Conservation (phyloP, 2,113 vertebrate genomes). For the Bufo bufo region DNA sequence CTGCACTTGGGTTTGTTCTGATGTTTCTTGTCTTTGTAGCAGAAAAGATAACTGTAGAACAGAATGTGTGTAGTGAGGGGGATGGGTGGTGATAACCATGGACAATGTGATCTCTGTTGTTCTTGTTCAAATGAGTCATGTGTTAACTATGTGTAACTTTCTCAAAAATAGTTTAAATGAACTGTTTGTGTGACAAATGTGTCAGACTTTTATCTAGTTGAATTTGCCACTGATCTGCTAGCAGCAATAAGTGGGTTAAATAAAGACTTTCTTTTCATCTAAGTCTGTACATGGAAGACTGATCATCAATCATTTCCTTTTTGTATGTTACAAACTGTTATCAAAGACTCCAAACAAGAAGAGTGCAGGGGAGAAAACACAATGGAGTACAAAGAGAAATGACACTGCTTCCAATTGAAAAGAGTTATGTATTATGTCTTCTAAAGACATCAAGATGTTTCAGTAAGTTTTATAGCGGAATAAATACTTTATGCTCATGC, state of each 20-base stretch:
- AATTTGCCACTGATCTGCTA: background rate
- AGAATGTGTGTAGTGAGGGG: background rate
- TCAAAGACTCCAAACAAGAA: constrained; percentile 9
- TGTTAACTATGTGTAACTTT: constrained; percentile 15
- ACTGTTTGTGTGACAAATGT: constrained; percentile 41
- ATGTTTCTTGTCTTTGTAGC: background rate
- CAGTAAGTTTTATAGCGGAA: background rate
- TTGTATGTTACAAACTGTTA: constrained; percentile 27
- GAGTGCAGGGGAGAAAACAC: background rate
- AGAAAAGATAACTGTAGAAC: constrained; percentile 11
- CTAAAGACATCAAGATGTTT: background rate
- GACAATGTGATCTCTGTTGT: constrained; percentile 18
- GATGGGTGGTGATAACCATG: background rate
- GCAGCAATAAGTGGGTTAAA: constrained; percentile 44
- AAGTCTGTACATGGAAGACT: constrained; percentile 13
- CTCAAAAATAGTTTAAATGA: constrained; percentile 45
- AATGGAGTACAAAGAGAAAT: background rate
- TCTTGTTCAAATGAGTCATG: constrained; percentile 10
- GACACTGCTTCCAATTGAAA: background rate
- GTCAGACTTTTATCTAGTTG: constrained; percentile 15
- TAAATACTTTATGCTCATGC: background rate
- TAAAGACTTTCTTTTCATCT: constrained; percentile 31
- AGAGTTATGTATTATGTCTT: background rate
- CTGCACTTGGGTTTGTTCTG: background rate
- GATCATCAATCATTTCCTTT: constrained; percentile 46